Percentiles rank a stretch among this genome's conserved stretches.
Evolutionary conservation across 2,113 vertebrate genomes (phyloP).

Genomic region (Pteruthius melanotis): DNA sequence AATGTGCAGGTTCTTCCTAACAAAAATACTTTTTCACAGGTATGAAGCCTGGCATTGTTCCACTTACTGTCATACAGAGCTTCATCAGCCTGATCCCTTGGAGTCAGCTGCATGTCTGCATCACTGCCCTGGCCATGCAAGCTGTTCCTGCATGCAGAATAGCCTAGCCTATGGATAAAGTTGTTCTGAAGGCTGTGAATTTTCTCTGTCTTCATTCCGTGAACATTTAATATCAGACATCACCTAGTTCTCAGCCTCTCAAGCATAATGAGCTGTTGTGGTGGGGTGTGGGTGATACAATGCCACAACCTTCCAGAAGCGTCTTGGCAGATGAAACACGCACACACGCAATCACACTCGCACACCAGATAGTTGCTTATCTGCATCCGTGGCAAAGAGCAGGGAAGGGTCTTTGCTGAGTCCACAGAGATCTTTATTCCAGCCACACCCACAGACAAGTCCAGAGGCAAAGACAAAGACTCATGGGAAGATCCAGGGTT

Average conservation of each 20-base stretch:
- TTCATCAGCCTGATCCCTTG: background rate
- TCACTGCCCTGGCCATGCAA: background rate
- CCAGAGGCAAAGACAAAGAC: no score
- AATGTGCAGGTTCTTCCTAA: background rate
- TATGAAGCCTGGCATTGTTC: background rate
- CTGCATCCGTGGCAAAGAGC: no score
- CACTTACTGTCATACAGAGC: background rate
- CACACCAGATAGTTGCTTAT: no score
- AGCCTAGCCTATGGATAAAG: background rate
- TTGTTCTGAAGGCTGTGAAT: background rate
- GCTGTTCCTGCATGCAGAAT: background rate
- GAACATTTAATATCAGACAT: background rate
- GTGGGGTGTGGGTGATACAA: no score
- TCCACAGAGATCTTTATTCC: no score
- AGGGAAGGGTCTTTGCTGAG: no score
- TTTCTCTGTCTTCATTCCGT: background rate
- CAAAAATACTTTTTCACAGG: background rate
- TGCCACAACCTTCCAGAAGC: no score
- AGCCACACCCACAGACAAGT: no score
- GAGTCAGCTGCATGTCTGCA: background rate
- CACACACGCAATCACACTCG: no score
- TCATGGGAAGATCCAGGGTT: no score
- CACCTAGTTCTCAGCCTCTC: background rate
- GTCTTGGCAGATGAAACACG: no score
- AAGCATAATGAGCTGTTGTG: background rate